Conservation (phyloP, 92 coral and sea anemone species). For the Paramuricea clavata region DNA sequence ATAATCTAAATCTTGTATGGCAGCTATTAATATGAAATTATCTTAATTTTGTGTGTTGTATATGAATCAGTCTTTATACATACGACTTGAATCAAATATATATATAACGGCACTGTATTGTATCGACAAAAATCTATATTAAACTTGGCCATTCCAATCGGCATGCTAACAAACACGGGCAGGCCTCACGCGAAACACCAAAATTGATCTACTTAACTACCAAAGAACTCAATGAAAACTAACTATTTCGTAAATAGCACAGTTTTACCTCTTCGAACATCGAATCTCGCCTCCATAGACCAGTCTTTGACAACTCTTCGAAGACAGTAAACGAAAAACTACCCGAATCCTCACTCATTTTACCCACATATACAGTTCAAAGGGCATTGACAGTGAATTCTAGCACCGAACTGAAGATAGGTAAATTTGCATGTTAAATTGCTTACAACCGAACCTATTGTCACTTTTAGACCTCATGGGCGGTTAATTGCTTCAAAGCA, state of each 20-base stretch:
- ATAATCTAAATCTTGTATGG: too few species aligned
- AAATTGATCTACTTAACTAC: not conserved
- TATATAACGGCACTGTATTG: too few species aligned
- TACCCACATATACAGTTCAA: not conserved
- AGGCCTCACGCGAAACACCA: not conserved
- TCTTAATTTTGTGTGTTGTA: too few species aligned
- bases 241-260: too few species aligned
- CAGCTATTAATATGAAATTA: too few species aligned
- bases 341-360: not conserved
- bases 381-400: not conserved
- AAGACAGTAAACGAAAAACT: constrained; percentile 25
- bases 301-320: constrained; percentile 19
- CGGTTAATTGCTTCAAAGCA: not conserved
- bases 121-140: too few species aligned
- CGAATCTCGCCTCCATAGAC: constrained; percentile 19
- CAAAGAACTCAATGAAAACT: not conserved
- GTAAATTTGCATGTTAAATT: constrained; percentile 14
- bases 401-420: not conserved
- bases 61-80: too few species aligned
- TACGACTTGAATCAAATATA: too few species aligned
- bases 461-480: not conserved
- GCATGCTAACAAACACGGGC: not conserved
- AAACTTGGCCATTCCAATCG: not conserved
- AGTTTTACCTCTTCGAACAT: constrained; percentile 11
- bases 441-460: not conserved